These are phyloP conservation scores for Drosophila kurseongensis DNA, from an alignment of 1,140 invertebrate species.

Conservation along the genomic window DNA sequence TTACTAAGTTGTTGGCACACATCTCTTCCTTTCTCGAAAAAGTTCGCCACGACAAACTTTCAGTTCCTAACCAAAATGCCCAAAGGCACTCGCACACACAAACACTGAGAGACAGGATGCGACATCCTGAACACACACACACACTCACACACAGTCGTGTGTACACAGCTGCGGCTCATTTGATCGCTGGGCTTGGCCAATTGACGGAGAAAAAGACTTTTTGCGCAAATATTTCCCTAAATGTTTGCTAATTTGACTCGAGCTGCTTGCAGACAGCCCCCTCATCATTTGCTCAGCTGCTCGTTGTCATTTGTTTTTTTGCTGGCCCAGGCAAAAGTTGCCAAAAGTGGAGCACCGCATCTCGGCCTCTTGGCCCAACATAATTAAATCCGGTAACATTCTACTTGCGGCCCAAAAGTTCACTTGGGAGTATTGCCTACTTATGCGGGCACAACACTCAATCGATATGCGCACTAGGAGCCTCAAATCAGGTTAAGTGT, in stretches of 20 bases:
- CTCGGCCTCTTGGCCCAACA: constrained; percentile 12
- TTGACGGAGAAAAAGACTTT: constrained; percentile 58
- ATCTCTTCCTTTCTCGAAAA: background rate
- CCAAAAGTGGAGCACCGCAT: background rate
- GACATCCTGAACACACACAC: constrained; percentile 8
- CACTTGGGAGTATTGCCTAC: constrained; percentile 19
- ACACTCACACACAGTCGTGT: constrained; percentile 29
- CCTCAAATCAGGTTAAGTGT: background rate
- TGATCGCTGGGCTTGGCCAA: constrained; percentile 72
- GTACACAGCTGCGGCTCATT: constrained; percentile 79
- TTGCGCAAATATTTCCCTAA: constrained; percentile 76
- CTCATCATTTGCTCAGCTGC: background rate
- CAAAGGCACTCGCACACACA: constrained; percentile 20
- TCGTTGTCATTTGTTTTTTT: constrained; percentile 8
- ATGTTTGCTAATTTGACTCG: constrained; percentile 79
- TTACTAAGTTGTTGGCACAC: constrained; percentile 56
- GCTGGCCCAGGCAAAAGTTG: constrained; percentile 4
- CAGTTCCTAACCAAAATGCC: constrained; percentile 27
- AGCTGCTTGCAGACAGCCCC: constrained; percentile 11
- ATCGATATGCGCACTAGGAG: constrained; percentile 21
- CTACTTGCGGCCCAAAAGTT: background rate
- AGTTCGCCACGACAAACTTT: constrained; percentile 17
- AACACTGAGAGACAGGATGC: constrained; percentile 4
- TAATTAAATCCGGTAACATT: constrained; percentile 41
- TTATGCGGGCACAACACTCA: constrained; percentile 35